phyloP scores from a whole-genome alignment of 2,113 vertebrate genomes.

The Myiozetetes cayanensis region DNA sequence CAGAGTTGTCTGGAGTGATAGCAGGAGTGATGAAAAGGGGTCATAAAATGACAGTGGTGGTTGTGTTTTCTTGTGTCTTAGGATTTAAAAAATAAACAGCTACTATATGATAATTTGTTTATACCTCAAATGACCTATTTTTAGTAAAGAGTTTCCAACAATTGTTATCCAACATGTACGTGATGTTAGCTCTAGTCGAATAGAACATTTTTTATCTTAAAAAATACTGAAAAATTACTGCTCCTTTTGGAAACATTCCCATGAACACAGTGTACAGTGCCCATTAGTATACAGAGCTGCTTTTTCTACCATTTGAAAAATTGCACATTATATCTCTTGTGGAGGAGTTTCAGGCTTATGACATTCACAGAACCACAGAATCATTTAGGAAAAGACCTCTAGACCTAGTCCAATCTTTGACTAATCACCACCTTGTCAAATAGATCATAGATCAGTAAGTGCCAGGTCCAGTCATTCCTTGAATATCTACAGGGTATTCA shows the following conservation, averaged over 20 bases:
- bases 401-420: neutral
- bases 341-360: neutral
- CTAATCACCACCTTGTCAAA: neutral
- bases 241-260: neutral
- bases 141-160: neutral
- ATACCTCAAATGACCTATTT: neutral
- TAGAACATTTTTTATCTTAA: neutral
- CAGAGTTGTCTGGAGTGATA: neutral
- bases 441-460: neutral
- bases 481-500: neutral
- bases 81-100: neutral
- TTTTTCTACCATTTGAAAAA: neutral
- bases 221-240: neutral
- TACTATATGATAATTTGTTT: neutral
- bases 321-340: neutral
- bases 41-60: neutral
- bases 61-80: neutral
- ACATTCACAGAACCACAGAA: neutral
- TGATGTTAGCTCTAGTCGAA: neutral
- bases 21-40: neutral
- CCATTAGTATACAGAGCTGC: neutral
- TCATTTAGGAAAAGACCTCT: neutral
- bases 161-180: neutral
- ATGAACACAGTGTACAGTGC: neutral
- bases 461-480: neutral